phyloP scores from a whole-genome alignment of 1,140 invertebrate genomes.

The Steinernema khuongi region DNA sequence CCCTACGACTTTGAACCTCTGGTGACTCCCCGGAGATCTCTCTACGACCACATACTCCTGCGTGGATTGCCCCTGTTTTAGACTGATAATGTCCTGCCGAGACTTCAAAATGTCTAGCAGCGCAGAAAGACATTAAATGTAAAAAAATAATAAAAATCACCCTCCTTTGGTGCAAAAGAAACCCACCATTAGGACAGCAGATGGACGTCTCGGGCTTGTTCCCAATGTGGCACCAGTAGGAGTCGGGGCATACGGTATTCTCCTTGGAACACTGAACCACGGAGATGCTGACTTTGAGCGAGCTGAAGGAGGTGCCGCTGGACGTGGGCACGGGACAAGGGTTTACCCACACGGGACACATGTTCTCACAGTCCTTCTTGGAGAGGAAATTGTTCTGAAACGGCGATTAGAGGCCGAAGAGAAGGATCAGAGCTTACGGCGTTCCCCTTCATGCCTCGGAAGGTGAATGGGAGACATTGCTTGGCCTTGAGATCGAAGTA shows the following conservation, averaged over 20 bases:
- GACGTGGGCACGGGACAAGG: constrained; percentile 31
- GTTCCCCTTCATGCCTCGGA: constrained; percentile 63
- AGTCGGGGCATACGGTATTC: constrained; percentile 31
- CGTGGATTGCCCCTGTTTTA: background rate
- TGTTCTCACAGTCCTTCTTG: constrained; percentile 33
- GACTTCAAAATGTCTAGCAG: too few relatives aligned
- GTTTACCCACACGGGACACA: constrained; percentile 42
- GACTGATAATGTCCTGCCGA: too few relatives aligned
- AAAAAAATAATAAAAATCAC: too few relatives aligned
- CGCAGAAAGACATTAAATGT: too few relatives aligned
- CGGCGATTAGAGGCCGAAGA: background rate
- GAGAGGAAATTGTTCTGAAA: constrained; percentile 47
- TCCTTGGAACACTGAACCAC: constrained; percentile 10
- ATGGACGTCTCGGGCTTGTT: constrained; percentile 40
- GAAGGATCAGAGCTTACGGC: constrained; percentile 26
- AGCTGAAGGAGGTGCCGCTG: background rate
- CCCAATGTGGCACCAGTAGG: constrained; percentile 45
- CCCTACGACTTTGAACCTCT: background rate
- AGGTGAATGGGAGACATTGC: constrained; percentile 50
- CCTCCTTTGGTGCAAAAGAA: constrained; percentile 3
- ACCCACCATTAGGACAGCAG: constrained; percentile 49
- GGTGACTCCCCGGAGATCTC: background rate
- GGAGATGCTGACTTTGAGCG: background rate
- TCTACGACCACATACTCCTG: background rate
- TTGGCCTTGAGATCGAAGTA: constrained; percentile 46